phyloP scores from a whole-genome alignment of 2,113 vertebrate species.

The Thamnophis sirtalis region DNA sequence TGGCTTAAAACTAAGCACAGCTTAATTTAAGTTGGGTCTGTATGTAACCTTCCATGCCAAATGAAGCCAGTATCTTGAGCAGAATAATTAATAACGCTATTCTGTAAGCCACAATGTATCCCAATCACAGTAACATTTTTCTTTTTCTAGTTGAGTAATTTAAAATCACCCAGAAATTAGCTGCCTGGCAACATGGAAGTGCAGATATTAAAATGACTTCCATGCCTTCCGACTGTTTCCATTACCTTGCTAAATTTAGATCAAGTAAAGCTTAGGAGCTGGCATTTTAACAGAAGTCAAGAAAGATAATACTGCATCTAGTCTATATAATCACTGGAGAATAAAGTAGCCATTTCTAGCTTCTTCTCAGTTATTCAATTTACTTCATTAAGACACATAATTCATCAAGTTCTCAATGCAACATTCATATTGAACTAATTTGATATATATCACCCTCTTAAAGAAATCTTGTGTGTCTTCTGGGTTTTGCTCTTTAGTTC shows the following conservation, averaged over 20 bases:
- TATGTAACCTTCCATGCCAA: neutral
- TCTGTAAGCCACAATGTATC: slow-evolving; percentile 16
- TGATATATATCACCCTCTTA: neutral
- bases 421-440: neutral
- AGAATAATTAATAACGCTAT: neutral
- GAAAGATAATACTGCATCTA: slow-evolving; percentile 17
- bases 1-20: neutral
- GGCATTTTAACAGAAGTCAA: slow-evolving; percentile 40
- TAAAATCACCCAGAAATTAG: slow-evolving; percentile 47
- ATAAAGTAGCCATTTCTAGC: slow-evolving; percentile 30
- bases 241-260: slow-evolving; percentile 60
- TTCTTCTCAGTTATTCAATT: slow-evolving; percentile 26
- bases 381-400: slow-evolving; percentile 41
- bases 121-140: neutral
- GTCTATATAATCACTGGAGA: slow-evolving; percentile 18
- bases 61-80: neutral
- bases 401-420: slow-evolving; percentile 34
- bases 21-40: neutral
- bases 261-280: slow-evolving; percentile 34
- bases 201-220: slow-evolving; percentile 52
- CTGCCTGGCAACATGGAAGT: slow-evolving; percentile 50
- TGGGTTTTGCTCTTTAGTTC: neutral
- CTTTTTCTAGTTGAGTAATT: slow-evolving; percentile 25
- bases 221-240: slow-evolving; percentile 49
- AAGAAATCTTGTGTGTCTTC: neutral